Evolutionary conservation across 2,888 invertebrate genomes (phyloP), one percentile per base, ranked within the genome.

Genomic region (Acleris cristana): DNA sequence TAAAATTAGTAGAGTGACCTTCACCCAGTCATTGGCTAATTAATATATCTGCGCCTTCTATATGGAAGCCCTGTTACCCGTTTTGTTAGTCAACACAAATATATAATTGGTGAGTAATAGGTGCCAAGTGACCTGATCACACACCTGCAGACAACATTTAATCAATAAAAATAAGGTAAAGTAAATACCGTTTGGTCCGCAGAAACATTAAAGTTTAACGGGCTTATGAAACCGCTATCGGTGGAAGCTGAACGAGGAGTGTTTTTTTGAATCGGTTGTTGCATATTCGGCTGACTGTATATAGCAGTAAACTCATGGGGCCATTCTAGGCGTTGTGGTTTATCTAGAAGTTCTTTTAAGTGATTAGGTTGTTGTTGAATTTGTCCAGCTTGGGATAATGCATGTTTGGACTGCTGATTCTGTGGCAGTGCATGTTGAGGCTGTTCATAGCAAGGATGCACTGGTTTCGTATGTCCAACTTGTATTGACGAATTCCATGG

Each of bases 151-250:
- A 14, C 34, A 2, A 34, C 40, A 14, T 40, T 40, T 40, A 40
- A 34, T 34, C 34, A 34, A 40, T 14, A 40, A 40, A 14, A 40
- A 40, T 40, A 40, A 40, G 40, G 40, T 14, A 40, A 18, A 18
- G 2, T 48, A 34, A 57, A 44, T 66, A 66, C 66, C 61, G 45
- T 66, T 62, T 61, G 66, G 8, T 66, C 66, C 7, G 57, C 23
- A 10, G 53, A 18, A 23, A 58, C 34, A 53, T 62, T 62, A 34
- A 67, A 63, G 53, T 67, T 63, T 10, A 67, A 53, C 26, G 67
- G 67, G 34, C 67, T 67, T 54, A 49, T 54, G 52, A 67, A 67
- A 8, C 67, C 67, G 54, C 67, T 67, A 18, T 67, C 67, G 18
- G 67, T 67, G 30, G 67, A 67, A 19, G 21, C 34, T 5, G 67